Percentiles rank a stretch among this genome's conserved stretches.
Evolutionary conservation across 2,113 vertebrate genomes (phyloP).

Genomic region (Lathamus discolor): DNA sequence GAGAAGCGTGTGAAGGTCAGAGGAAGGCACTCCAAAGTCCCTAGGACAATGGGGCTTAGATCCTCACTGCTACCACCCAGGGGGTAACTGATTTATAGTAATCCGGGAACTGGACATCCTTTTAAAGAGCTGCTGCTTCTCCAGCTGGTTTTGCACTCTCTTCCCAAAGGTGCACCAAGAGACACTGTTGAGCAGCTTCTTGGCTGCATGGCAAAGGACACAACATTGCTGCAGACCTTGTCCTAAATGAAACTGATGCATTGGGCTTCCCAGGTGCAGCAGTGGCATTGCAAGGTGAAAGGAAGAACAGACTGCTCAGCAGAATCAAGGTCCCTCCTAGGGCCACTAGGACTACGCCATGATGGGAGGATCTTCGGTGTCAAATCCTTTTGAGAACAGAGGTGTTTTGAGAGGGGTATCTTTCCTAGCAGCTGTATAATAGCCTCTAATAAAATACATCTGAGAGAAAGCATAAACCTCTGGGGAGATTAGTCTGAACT

Average conservation of each 20-base stretch:
- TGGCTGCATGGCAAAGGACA: neutral
- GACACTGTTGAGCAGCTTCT: neutral
- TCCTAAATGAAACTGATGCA: fast-evolving
- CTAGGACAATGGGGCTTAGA: neutral
- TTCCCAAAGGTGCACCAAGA: neutral
- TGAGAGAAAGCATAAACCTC: neutral
- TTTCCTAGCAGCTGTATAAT: neutral
- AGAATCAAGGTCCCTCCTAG: neutral
- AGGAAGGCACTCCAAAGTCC: neutral
- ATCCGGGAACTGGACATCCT: neutral
- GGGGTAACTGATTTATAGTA: neutral
- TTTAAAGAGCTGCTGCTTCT: neutral
- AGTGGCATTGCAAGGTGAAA: neutral
- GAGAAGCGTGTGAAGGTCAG: neutral
- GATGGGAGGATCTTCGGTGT: neutral
- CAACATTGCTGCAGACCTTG: neutral
- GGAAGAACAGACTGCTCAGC: neutral
- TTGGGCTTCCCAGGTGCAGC: neutral
- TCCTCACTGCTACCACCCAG: neutral
- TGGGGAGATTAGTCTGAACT: neutral
- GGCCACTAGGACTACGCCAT: neutral
- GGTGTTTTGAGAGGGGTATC: neutral
- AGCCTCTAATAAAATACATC: neutral
- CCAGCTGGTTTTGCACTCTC: neutral
- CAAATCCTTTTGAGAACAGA: neutral